These are phyloP conservation scores for Caenorhabditis tropicalis DNA, from an alignment of 1,140 invertebrate genomes.

Conservation along the genomic window DNA sequence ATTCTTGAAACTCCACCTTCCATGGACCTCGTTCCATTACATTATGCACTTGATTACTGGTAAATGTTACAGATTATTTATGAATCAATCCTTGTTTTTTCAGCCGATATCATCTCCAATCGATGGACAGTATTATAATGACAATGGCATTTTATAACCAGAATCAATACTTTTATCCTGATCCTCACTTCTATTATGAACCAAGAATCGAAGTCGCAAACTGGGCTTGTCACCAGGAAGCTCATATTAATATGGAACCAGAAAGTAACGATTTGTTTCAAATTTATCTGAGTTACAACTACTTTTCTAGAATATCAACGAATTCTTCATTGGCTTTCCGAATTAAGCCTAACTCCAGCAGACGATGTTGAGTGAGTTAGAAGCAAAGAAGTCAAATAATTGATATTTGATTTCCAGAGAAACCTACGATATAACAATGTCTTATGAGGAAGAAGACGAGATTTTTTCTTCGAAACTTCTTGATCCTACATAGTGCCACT, in stretches of 20 bases:
- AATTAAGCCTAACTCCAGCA: background rate
- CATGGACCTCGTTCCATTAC: background rate
- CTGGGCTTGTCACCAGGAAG: constrained; percentile 22
- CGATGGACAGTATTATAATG: background rate
- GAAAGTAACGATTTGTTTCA: background rate
- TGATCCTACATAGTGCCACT: background rate
- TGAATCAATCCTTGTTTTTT: background rate
- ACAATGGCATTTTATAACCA: background rate
- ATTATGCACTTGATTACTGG: constrained; percentile 9
- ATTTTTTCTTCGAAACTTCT: background rate
- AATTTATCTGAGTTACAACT: background rate
- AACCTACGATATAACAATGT: background rate
- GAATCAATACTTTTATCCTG: background rate
- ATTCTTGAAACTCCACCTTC: background rate
- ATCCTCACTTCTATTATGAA: background rate
- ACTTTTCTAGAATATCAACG: constrained; percentile 8
- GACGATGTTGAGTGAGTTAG: background rate
- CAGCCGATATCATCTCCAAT: constrained; percentile 4
- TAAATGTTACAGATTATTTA: background rate
- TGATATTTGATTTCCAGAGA: background rate
- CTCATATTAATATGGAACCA: constrained; percentile 26
- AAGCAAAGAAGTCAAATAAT: background rate
- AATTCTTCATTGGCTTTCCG: constrained; percentile 12
- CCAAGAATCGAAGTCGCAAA: background rate
- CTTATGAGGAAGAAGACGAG: constrained; percentile 1